phyloP scores from a whole-genome alignment of 2,888 invertebrate genomes.

The Lycaena phlaeas region DNA sequence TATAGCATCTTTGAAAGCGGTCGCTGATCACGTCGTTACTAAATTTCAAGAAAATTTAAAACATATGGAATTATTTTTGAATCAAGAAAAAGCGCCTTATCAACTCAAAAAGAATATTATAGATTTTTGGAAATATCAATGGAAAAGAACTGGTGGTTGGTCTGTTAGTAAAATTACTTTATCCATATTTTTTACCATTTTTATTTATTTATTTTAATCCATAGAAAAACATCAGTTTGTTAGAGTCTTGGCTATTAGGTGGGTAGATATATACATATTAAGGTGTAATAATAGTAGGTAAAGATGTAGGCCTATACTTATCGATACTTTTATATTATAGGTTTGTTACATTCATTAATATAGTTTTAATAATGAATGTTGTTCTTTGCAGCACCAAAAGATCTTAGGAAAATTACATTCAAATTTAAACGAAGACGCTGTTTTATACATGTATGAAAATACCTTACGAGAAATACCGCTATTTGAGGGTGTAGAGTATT shows the following conservation, averaged over 20 bases:
- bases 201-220: too few species aligned
- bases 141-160: slow-evolving; percentile 67
- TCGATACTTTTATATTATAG: too few species aligned
- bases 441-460: slow-evolving; percentile 66
- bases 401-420: slow-evolving; percentile 65
- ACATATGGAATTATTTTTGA: slow-evolving; percentile 55
- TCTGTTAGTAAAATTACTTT: slow-evolving; percentile 38
- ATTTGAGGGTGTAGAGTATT: slow-evolving; percentile 64
- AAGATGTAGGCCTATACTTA: too few species aligned
- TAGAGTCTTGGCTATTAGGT: too few species aligned
- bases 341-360: background rate
- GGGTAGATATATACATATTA: too few species aligned
- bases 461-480: slow-evolving; percentile 66
- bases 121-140: slow-evolving; percentile 65
- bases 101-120: slow-evolving; percentile 42
- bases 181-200: background rate
- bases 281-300: too few species aligned
- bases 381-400: slow-evolving; percentile 46
- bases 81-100: slow-evolving; percentile 51
- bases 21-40: slow-evolving; percentile 58
- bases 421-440: slow-evolving; percentile 68
- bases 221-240: too few species aligned
- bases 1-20: slow-evolving; percentile 61
- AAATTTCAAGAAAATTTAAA: slow-evolving; percentile 60
- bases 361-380: slow-evolving; percentile 11